Conservation (phyloP, 2,888 invertebrate genomes). For the Pinctada fucata region DNA sequence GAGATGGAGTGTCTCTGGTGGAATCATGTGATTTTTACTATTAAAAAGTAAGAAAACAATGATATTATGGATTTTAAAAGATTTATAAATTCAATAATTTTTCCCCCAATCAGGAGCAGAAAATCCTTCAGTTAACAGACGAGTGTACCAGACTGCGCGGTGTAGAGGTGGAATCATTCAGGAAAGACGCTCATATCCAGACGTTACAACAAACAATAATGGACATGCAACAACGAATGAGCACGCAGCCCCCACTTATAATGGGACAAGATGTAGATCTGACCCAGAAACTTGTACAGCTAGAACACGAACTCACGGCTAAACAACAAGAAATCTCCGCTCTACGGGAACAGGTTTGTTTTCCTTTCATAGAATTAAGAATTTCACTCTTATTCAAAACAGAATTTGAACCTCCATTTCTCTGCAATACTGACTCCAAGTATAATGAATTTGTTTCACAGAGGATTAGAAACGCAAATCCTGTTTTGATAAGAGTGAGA, state of each 20-base stretch:
- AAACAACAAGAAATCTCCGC: constrained; percentile 69
- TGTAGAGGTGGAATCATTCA: constrained; percentile 66
- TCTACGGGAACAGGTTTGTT: constrained; percentile 70
- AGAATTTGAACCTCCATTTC: no score
- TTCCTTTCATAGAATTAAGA: neutral
- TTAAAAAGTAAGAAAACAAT: no score
- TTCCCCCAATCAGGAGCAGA: constrained; percentile 65
- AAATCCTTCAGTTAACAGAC: constrained; percentile 65
- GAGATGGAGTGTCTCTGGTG: no score
- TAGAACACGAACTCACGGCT: constrained; percentile 70
- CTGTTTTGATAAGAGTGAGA: no score
- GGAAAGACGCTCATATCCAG: constrained; percentile 70
- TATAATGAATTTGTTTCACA: no score
- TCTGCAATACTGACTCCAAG: no score
- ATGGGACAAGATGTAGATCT: constrained; percentile 65
- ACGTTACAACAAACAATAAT: constrained; percentile 64
- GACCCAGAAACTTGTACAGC: constrained; percentile 61
- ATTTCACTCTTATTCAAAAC: no score
- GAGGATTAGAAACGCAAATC: no score
- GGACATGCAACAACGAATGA: constrained; percentile 51
- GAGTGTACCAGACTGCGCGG: constrained; percentile 65
- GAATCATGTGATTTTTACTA: no score
- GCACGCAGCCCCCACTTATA: constrained; percentile 43
- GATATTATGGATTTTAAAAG: no score
- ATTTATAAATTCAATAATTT: no score